Evolutionary conservation across 1,140 invertebrate species (phyloP).

Genomic region (Streblospio benedicti): DNA sequence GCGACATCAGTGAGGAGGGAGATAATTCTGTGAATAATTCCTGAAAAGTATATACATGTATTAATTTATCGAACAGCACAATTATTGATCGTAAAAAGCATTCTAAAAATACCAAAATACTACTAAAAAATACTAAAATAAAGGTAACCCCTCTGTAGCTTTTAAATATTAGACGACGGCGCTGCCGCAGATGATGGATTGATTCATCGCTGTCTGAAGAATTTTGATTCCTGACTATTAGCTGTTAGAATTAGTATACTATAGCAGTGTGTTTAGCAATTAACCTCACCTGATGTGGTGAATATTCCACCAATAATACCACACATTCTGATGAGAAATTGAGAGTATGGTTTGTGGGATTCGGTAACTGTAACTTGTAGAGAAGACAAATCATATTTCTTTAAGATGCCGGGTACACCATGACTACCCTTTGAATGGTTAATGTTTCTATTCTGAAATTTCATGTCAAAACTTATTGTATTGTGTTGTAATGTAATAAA

Average conservation of each 20-base stretch:
- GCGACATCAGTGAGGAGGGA: constrained; percentile 4
- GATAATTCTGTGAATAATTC: constrained; percentile 13
- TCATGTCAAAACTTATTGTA: background rate
- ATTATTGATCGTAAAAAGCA: no score
- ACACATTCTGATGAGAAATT: constrained; percentile 77
- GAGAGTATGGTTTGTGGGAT: constrained; percentile 62
- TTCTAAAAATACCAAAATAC: background rate
- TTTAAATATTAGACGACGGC: background rate
- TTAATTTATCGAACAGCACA: no score
- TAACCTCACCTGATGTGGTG: constrained; percentile 55
- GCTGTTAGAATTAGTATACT: background rate
- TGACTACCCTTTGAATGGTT: constrained; percentile 71
- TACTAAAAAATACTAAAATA: background rate
- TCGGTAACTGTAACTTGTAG: constrained; percentile 76
- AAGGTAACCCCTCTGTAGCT: background rate
- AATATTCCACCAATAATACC: constrained; percentile 85
- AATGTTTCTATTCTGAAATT: constrained; percentile 58
- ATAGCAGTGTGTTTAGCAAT: background rate
- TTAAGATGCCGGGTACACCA: constrained; percentile 85
- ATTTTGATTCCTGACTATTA: background rate
- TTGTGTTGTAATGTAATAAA: no score
- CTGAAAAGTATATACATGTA: constrained; percentile 11
- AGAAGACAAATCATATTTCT: constrained; percentile 81
- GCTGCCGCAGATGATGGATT: background rate
- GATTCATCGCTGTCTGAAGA: background rate